Conservation (phyloP, 2,888 invertebrate species). For the Athrips mouffetella region DNA sequence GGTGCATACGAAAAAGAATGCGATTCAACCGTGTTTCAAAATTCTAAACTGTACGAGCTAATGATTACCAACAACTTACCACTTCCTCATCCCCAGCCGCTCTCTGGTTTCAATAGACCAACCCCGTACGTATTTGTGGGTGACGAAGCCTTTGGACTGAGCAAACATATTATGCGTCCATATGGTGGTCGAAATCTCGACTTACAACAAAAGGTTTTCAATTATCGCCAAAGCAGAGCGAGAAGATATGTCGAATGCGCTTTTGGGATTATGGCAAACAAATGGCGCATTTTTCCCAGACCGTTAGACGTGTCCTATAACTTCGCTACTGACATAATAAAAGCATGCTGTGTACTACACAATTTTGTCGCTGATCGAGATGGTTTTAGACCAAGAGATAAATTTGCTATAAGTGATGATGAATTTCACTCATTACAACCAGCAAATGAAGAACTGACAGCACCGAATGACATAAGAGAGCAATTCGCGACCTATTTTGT, state of each 20-base stretch:
- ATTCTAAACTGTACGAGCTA: constrained; percentile 18
- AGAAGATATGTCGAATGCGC: too few species aligned
- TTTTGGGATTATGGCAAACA: constrained; percentile 4
- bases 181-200: constrained; percentile 3
- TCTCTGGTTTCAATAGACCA: not conserved
- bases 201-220: constrained; percentile 10
- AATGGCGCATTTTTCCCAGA: constrained; percentile 11
- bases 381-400: constrained; percentile 4
- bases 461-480: too few species aligned
- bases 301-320: not conserved
- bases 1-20: constrained; percentile 25
- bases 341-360: constrained; percentile 12
- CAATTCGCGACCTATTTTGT: not conserved
- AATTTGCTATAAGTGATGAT: not conserved
- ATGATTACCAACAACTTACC: not conserved
- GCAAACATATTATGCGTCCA: constrained; percentile 14
- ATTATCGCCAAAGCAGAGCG: constrained; percentile 10
- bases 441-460: not conserved
- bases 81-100: not conserved
- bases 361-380: constrained; percentile 9
- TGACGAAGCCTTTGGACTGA: constrained; percentile 13
- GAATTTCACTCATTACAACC: not conserved
- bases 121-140: constrained; percentile 13
- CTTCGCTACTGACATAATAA: constrained; percentile 7
- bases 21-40: constrained; percentile 22